Evolutionary conservation across 2,797 vertebrate genomes (phyloP).

Genomic region (Ctenopoma kingsleyae): DNA sequence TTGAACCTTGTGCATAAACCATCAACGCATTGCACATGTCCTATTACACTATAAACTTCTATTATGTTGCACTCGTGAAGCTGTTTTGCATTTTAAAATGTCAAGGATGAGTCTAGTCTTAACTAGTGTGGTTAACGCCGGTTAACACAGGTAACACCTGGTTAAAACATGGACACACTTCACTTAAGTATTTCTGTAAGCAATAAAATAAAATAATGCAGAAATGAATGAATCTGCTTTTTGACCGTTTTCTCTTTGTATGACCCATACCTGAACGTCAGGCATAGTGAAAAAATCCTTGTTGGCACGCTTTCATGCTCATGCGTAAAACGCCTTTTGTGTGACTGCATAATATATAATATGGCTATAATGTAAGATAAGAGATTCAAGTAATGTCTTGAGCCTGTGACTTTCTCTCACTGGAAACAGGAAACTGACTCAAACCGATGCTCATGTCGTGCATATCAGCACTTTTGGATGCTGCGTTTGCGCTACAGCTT

Average conservation of each 20-base stretch:
- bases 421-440: slow-evolving; percentile 27
- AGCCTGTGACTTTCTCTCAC: not conserved
- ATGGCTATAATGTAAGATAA: not conserved
- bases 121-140: too few species aligned
- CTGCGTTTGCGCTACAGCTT: slow-evolving; percentile 75
- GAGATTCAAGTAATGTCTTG: not conserved
- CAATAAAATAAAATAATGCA: not conserved
- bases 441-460: slow-evolving; percentile 59
- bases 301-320: slow-evolving; percentile 5
- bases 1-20: not conserved
- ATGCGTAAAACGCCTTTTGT: slow-evolving; percentile 7
- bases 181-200: slow-evolving; percentile 6
- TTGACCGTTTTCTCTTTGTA: not conserved
- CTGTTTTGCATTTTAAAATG: slow-evolving; percentile 9
- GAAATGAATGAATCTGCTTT: not conserved
- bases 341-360: not conserved
- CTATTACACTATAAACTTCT: not conserved
- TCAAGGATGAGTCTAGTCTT: slow-evolving; percentile 9
- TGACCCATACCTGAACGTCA: not conserved
- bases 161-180: not conserved
- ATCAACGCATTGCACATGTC: not conserved
- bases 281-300: not conserved
- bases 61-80: not conserved
- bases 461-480: slow-evolving; percentile 74
- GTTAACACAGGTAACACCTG: too few species aligned